Percentiles rank a stretch among this genome's conserved stretches.
phyloP scores from a whole-genome alignment of 1,140 invertebrate species.

The Mycetomoellerius zeteki region DNA sequence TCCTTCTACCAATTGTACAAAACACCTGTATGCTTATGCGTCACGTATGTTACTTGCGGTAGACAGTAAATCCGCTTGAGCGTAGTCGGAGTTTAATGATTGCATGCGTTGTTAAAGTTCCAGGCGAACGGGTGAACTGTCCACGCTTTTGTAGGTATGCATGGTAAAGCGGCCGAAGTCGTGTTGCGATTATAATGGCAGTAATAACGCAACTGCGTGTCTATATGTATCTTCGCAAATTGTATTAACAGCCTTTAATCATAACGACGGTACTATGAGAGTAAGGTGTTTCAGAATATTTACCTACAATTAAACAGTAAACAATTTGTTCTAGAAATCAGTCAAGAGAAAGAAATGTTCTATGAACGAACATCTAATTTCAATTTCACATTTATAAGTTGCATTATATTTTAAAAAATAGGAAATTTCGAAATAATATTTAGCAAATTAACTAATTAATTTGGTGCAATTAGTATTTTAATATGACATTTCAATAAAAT shows the following conservation, averaged over 20 bases:
- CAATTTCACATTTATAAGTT: not conserved
- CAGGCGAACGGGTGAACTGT: conserved; percentile 51
- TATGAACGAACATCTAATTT: not conserved
- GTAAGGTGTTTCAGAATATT: not conserved
- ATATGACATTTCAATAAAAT: not conserved
- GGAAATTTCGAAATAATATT: not conserved
- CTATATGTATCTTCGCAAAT: conserved; percentile 26
- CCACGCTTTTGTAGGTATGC: conserved; percentile 56
- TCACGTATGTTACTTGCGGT: conserved; percentile 43
- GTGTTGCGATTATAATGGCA: conserved; percentile 14
- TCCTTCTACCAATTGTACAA: conserved; percentile 47
- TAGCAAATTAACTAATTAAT: not conserved
- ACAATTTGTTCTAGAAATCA: not conserved
- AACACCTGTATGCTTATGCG: conserved; percentile 48
- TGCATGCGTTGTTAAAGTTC: conserved; percentile 60
- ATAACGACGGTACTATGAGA: not conserved
- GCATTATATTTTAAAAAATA: not conserved
- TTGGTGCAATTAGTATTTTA: not conserved
- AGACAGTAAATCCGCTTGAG: conserved; percentile 50
- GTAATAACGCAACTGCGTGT: conserved; percentile 34
- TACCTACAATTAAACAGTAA: not conserved
- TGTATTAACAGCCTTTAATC: conserved; percentile 50
- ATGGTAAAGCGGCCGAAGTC: conserved; percentile 47
- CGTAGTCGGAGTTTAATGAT: conserved; percentile 54
- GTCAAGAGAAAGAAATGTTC: not conserved